These are phyloP conservation scores for Conus canariensis DNA, from an alignment of 2,888 invertebrate genomes.

Conservation along the genomic window DNA sequence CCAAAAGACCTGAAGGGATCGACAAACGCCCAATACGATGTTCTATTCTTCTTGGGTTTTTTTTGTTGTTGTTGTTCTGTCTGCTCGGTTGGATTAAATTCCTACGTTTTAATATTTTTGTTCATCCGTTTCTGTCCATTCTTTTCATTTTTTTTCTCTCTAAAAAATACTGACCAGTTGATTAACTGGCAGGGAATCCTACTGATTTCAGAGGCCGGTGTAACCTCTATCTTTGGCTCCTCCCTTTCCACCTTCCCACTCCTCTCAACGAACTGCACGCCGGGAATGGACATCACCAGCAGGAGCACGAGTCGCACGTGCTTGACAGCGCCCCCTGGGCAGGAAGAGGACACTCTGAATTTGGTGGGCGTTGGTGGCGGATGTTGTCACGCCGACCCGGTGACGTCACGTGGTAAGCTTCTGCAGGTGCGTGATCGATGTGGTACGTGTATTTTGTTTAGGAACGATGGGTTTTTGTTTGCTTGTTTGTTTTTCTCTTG, in stretches of 20 bases:
- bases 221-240: background rate
- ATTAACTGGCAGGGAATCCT: background rate
- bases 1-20: no score
- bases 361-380: background rate
- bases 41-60: no score
- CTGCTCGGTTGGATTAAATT: no score
- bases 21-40: no score
- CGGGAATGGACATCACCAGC: background rate
- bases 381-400: slow-evolving; percentile 26
- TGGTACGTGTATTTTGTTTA: no score
- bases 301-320: background rate
- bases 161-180: no score
- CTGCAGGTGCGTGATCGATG: background rate
- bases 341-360: background rate
- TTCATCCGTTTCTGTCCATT: background rate
- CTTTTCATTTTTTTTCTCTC: no score
- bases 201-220: background rate
- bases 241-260: background rate
- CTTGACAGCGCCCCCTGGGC: background rate
- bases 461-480: no score
- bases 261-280: no score
- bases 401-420: slow-evolving; percentile 33
- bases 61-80: no score
- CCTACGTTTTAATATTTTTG: no score
- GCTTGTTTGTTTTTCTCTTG: no score